These are phyloP conservation scores for Apaloderma vittatum DNA, from an alignment of 2,113 vertebrate genomes.

Conservation along the genomic window DNA sequence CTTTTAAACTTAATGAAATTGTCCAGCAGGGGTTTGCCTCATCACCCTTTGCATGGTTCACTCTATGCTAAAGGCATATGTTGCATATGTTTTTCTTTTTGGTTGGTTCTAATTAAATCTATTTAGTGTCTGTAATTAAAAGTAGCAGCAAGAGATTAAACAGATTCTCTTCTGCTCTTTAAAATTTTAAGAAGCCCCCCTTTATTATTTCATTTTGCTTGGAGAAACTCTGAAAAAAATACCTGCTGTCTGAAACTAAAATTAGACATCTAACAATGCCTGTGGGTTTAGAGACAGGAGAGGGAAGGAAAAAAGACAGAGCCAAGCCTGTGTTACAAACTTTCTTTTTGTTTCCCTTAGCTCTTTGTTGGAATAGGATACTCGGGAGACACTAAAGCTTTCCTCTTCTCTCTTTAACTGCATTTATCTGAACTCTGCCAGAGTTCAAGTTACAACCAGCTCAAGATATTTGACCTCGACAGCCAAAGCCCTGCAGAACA, in stretches of 20 bases:
- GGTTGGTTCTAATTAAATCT: background rate
- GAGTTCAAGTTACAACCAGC: slow-evolving; percentile 38
- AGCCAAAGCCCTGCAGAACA: slow-evolving; percentile 45
- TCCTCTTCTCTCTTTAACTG: slow-evolving; percentile 25
- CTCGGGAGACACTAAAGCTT: background rate
- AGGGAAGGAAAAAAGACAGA: background rate
- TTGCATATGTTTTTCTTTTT: background rate
- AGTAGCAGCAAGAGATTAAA: background rate
- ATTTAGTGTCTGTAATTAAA: background rate
- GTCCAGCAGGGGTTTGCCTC: background rate
- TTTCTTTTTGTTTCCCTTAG: slow-evolving; percentile 27
- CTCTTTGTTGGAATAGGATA: background rate
- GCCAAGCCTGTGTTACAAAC: background rate
- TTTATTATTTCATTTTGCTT: background rate
- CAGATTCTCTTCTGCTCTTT: background rate
- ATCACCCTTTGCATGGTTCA: background rate
- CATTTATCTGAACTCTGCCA: background rate
- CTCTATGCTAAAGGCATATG: background rate
- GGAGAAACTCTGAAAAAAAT: background rate
- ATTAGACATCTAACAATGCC: background rate
- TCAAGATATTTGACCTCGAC: slow-evolving; percentile 61
- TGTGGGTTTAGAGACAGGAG: background rate
- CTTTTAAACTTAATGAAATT: background rate
- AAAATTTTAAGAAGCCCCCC: background rate
- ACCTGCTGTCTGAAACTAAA: slow-evolving; percentile 4